Conservation (phyloP, 1,140 invertebrate species). For the Drosophila erecta region DNA sequence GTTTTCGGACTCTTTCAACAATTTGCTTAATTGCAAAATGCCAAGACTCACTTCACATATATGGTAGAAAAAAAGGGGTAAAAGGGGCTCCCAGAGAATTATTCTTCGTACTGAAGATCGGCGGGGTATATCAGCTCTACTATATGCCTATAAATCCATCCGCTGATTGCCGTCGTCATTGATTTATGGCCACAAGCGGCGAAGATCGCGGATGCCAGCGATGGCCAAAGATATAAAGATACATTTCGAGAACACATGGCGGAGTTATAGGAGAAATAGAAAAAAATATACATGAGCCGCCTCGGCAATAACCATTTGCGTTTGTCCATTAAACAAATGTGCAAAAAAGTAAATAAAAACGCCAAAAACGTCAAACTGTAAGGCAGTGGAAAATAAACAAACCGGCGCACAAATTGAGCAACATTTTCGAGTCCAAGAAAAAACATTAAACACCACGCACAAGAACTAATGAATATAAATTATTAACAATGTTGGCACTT, state of each 20-base stretch:
- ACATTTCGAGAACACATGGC: constrained; percentile 57
- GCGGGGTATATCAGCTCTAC: constrained; percentile 8
- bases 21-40: constrained; percentile 45
- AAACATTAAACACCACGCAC: constrained; percentile 24
- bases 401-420: constrained; percentile 24
- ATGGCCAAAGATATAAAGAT: constrained; percentile 25
- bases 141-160: constrained; percentile 49
- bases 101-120: constrained; percentile 15
- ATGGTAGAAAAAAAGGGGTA: constrained; percentile 3
- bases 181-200: constrained; percentile 44
- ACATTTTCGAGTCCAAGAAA: constrained; percentile 3
- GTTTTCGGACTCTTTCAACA: constrained; percentile 32
- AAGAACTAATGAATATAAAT: constrained; percentile 41
- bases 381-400: constrained; percentile 18
- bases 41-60: constrained; percentile 28
- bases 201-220: constrained; percentile 16
- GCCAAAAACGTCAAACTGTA: constrained; percentile 3
- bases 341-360: constrained; percentile 34
- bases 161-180: constrained; percentile 56
- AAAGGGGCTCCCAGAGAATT: constrained; percentile 13
- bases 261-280: constrained; percentile 1
- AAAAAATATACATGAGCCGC: background rate
- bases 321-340: constrained; percentile 59
- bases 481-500: constrained; percentile 39
- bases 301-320: constrained; percentile 45